Evolutionary conservation across 2,797 vertebrate genomes (phyloP).

Genomic region (Setipinna tenuifilis): DNA sequence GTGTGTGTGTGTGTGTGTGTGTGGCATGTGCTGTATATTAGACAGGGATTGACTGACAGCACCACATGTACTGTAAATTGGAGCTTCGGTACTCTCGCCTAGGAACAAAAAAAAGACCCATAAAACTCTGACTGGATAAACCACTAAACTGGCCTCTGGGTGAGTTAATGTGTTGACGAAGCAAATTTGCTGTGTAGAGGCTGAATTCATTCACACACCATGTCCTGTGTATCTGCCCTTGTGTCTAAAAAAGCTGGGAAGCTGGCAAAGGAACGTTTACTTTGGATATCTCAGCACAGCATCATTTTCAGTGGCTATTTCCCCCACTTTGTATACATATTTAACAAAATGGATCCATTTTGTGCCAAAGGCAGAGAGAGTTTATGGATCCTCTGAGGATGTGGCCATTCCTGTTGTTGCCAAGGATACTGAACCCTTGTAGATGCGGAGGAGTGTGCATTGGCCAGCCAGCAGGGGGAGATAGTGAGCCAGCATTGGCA

Average conservation of each 20-base stretch:
- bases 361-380: neutral
- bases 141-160: neutral
- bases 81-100: neutral
- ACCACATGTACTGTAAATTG: neutral
- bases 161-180: slow-evolving; percentile 18
- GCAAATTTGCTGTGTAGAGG: neutral
- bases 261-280: neutral
- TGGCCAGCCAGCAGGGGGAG: neutral
- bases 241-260: neutral
- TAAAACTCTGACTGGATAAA: neutral
- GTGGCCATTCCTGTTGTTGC: slow-evolving; percentile 15
- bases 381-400: slow-evolving; percentile 12
- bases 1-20: no score
- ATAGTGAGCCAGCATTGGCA: neutral
- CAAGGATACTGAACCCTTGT: slow-evolving; percentile 4
- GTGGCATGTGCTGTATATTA: neutral
- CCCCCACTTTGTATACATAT: slow-evolving; percentile 13
- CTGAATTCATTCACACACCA: neutral
- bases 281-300: neutral
- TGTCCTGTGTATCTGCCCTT: neutral
- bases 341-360: slow-evolving; percentile 17
- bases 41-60: slow-evolving; percentile 1
- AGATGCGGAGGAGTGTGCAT: neutral
- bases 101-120: neutral
- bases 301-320: slow-evolving; percentile 3